Percentiles rank a stretch among this genome's conserved stretches.
Conservation (phyloP, 2,797 vertebrate species). For the Echiichthys vipera region DNA sequence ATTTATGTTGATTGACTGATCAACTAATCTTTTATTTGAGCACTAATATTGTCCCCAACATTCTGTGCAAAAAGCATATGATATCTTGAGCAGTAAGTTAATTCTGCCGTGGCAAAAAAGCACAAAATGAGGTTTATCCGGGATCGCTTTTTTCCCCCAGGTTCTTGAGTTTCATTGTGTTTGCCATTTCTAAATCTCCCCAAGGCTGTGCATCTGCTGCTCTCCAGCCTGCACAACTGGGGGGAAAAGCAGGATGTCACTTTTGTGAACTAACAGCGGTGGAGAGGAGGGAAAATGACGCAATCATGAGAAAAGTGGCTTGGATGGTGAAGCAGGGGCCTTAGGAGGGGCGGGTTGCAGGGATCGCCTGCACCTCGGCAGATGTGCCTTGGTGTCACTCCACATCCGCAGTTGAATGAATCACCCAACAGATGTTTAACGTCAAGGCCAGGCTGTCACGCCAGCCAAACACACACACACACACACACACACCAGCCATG, state of each 20-base stretch:
- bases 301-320: conserved; percentile 71
- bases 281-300: conserved; percentile 75
- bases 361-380: conserved; percentile 74
- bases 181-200: conserved; percentile 81
- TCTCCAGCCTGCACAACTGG: conserved; percentile 64
- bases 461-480: conserved; percentile 62
- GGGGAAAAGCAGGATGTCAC: conserved; percentile 75
- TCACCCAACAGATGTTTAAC: conserved; percentile 85
- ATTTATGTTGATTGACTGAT: background rate
- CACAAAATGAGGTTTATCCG: conserved; percentile 35
- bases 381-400: conserved; percentile 83
- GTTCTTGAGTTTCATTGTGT: conserved; percentile 81
- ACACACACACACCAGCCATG: conserved; percentile 19
- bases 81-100: conserved; percentile 17
- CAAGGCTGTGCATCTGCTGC: conserved; percentile 80
- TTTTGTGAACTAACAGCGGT: conserved; percentile 72
- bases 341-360: conserved; percentile 66
- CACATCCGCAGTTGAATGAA: conserved; percentile 77
- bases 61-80: background rate
- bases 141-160: conserved; percentile 43
- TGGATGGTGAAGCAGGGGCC: conserved; percentile 71
- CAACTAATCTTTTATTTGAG: background rate
- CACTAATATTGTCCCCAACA: background rate
- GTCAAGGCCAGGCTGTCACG: conserved; percentile 79
- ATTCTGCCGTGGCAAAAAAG: conserved; percentile 17